Percentiles rank a stretch among this genome's conserved stretches.
Evolutionary conservation across 1,140 invertebrate species (phyloP).

Genomic region (Agrilus planipennis): DNA sequence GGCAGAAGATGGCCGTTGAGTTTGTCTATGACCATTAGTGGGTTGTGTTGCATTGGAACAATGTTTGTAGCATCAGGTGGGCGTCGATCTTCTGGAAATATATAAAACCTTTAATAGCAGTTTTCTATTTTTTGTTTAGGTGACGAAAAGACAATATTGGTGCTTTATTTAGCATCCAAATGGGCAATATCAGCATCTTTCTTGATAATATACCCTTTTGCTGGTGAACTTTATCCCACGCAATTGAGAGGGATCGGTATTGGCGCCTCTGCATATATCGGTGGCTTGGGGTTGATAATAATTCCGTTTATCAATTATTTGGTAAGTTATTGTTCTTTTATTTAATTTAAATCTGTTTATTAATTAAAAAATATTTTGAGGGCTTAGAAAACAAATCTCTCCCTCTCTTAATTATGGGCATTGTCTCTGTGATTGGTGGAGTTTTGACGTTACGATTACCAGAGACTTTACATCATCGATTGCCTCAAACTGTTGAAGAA

Average conservation of each 20-base stretch:
- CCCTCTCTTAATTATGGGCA: constrained; percentile 69
- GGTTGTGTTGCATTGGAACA: constrained; percentile 67
- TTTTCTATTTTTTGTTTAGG: constrained; percentile 57
- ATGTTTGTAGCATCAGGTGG: constrained; percentile 62
- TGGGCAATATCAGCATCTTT: constrained; percentile 84
- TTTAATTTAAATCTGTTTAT: not conserved
- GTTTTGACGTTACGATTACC: constrained; percentile 65
- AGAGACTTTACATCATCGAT: constrained; percentile 64
- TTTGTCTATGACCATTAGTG: constrained; percentile 70
- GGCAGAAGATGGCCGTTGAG: constrained; percentile 73
- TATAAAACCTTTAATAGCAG: not conserved
- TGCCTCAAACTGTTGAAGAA: constrained; percentile 76
- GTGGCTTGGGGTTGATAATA: constrained; percentile 73
- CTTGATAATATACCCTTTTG: constrained; percentile 81
- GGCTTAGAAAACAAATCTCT: constrained; percentile 71
- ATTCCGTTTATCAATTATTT: constrained; percentile 85
- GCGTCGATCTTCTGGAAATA: not conserved
- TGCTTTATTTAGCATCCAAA: constrained; percentile 76
- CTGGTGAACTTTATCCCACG: constrained; percentile 79
- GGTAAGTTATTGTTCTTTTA: constrained; percentile 38
- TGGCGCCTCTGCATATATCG: constrained; percentile 79
- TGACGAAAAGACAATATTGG: constrained; percentile 56
- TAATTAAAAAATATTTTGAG: constrained; percentile 33
- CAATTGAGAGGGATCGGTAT: constrained; percentile 76
- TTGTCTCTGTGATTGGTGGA: constrained; percentile 64